phyloP scores from a whole-genome alignment of 1,140 invertebrate species.

The Cydia splendana region DNA sequence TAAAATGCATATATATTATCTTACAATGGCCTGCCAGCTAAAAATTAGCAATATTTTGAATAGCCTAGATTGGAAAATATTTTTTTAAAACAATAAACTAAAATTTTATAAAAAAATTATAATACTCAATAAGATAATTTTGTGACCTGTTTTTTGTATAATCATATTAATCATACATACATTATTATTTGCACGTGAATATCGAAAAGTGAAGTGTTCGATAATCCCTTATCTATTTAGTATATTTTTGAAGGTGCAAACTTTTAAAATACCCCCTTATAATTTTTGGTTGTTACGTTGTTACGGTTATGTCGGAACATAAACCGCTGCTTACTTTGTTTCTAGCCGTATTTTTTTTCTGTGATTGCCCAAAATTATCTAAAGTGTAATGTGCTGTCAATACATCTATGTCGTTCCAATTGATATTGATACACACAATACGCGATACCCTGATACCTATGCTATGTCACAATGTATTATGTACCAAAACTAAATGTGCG shows the following conservation, averaged over 20 bases:
- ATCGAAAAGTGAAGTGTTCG: too few species aligned
- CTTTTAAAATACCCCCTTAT: too few species aligned
- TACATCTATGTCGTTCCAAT: background rate
- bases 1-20: background rate
- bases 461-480: conserved; percentile 44
- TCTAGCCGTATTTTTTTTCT: too few species aligned
- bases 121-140: background rate
- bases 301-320: too few species aligned
- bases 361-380: background rate
- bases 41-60: background rate
- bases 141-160: too few species aligned
- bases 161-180: too few species aligned
- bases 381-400: background rate
- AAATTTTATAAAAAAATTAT: background rate
- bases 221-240: too few species aligned
- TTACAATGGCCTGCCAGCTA: background rate
- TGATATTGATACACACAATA: conserved; percentile 49
- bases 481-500: conserved; percentile 59
- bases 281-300: too few species aligned
- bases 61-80: background rate
- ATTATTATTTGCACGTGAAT: too few species aligned
- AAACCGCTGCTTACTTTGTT: too few species aligned
- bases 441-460: conserved; percentile 16
- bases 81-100: too few species aligned
- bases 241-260: too few species aligned